Percentiles rank a stretch among this genome's conserved stretches.
phyloP scores from a whole-genome alignment of 1,140 invertebrate genomes.

The Ceratitis capitata region DNA sequence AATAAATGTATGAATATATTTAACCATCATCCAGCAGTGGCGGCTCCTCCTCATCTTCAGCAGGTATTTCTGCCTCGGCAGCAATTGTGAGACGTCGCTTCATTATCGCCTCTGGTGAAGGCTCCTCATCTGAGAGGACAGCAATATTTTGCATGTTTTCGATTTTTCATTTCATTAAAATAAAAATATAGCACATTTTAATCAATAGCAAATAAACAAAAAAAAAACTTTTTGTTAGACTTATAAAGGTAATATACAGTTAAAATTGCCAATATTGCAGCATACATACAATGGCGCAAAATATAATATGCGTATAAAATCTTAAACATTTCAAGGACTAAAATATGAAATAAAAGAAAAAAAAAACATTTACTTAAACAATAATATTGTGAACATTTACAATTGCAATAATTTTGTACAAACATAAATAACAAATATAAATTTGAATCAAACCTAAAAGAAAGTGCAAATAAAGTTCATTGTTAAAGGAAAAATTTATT shows the following conservation, averaged over 20 bases:
- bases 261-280: slow-evolving; percentile 51
- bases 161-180: slow-evolving; percentile 10
- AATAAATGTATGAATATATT: slow-evolving; percentile 44
- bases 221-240: not conserved
- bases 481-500: not conserved
- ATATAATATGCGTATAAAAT: slow-evolving; percentile 44
- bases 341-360: slow-evolving; percentile 39
- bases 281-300: slow-evolving; percentile 61
- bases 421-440: not conserved
- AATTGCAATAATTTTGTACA: not conserved
- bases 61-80: slow-evolving; percentile 53
- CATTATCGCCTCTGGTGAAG: slow-evolving; percentile 52
- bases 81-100: slow-evolving; percentile 61
- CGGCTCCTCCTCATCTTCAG: slow-evolving; percentile 54
- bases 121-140: slow-evolving; percentile 47
- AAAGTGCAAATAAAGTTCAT: slow-evolving; percentile 58
- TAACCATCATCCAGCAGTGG: slow-evolving; percentile 58
- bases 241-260: slow-evolving; percentile 34
- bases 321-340: slow-evolving; percentile 44
- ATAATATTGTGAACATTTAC: not conserved
- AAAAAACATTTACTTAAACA: slow-evolving; percentile 39
- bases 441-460: slow-evolving; percentile 46
- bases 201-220: slow-evolving; percentile 22
- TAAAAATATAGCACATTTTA: slow-evolving; percentile 18
- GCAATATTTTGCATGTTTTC: not conserved